Evolutionary conservation across 2,888 invertebrate genomes (phyloP), one percentile per base, ranked within the genome.

Genomic region (Leptinotarsa tumamoca): DNA sequence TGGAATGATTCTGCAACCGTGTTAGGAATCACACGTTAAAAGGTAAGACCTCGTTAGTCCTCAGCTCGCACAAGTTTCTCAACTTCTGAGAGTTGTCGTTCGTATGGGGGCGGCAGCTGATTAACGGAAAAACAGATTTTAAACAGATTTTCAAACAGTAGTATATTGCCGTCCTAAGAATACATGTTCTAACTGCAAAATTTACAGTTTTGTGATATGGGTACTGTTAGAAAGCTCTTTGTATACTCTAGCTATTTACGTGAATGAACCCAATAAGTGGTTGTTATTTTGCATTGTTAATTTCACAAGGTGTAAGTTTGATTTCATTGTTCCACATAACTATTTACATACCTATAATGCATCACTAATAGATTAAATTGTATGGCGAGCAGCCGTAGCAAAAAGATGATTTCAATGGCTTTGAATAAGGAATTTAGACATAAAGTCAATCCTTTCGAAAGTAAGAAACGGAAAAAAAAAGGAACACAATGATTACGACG

Each of bases 181-280:
- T 56, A 56, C 21, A 21, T 56, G 56, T 56, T 5, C 56, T 15
- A 17, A 52, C 52, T 17, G 52, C 52, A 15, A 52, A 52, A 52
- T 51, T 52, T 15, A 52, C 52, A 52, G n/a, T 56, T 56, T 56
- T 56, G 2, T 56, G 56, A n/a, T 21, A 7, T 18, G 21, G 54
- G 21, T 56, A 56, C 54, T 56, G 54, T 56, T 56, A 18, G 54
- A 56, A 56, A 56, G 17, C 21, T 18, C 18, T 56, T 56, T 56
- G 56, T 56, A 21, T 56, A 4, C 54, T 18, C 54, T 54, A 54
- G 18, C 54, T 51, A 51, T 51, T 15, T 17, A 51, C n/a, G 14
- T 51, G 51, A 51, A n/a, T 54, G 54, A n/a, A n/a, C 18, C 1
- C 5, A 4, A 54, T n/a, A 2, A n/a, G 54, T 51, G 3, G 17